Evolutionary conservation across 2,888 invertebrate species (phyloP).

Genomic region (Platycheirus rosarum): DNA sequence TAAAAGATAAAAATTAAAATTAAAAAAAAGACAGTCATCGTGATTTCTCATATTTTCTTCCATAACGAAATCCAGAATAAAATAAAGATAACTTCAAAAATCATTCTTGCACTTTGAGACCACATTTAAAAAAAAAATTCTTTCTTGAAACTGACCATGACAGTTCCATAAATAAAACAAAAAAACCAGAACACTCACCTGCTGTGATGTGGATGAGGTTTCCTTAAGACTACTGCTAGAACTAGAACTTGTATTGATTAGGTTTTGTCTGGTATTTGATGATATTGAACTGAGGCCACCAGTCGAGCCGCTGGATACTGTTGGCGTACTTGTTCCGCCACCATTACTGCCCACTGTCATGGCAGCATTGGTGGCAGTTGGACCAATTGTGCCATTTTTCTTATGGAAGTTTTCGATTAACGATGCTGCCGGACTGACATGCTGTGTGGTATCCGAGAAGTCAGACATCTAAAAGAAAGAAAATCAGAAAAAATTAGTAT

Average conservation of each 20-base stretch:
- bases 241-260: conserved; percentile 81
- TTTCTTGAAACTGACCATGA: not conserved
- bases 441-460: conserved; percentile 82
- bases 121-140: no score
- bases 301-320: conserved; percentile 75
- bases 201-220: conserved; percentile 82
- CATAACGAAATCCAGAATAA: no score
- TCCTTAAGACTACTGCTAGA: conserved; percentile 83
- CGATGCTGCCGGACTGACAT: conserved; percentile 84
- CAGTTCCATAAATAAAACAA: not conserved
- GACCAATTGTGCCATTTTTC: conserved; percentile 83
- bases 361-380: conserved; percentile 68
- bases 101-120: no score
- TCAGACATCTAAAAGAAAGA: conserved; percentile 81
- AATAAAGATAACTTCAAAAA: no score
- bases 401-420: conserved; percentile 90
- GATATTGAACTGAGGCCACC: conserved; percentile 61
- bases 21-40: no score
- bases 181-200: conserved; percentile 77
- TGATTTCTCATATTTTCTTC: no score
- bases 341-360: conserved; percentile 57
- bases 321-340: conserved; percentile 48
- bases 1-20: no score
- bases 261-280: conserved; percentile 79
- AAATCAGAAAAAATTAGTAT: conserved; percentile 2